Evolutionary conservation across 2,797 vertebrate genomes (phyloP).

Genomic region (Australoheros facetus): DNA sequence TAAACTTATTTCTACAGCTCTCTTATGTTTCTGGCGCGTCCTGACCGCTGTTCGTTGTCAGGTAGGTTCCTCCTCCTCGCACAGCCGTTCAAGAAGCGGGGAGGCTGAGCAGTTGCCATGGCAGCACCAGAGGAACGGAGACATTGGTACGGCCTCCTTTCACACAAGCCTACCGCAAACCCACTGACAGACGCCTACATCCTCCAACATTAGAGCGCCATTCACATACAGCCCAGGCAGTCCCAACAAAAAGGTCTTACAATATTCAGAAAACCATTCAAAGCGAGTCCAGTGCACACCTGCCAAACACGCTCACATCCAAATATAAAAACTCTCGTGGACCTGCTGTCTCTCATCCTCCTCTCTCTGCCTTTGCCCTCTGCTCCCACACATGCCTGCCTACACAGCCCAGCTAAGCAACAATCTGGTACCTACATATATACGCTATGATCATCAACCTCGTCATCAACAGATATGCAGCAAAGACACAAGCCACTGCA

Average conservation of each 20-base stretch:
- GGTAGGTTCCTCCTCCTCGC: constrained; percentile 61
- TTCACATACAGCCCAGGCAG: constrained; percentile 52
- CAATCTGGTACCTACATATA: constrained; percentile 9
- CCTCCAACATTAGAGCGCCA: constrained; percentile 42
- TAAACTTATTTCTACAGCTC: constrained; percentile 33
- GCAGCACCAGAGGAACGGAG: constrained; percentile 65
- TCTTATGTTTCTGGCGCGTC: constrained; percentile 12
- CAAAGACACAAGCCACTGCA: constrained; percentile 1
- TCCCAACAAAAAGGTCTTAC: constrained; percentile 37
- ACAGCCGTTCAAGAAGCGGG: constrained; percentile 44
- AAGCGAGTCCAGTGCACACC: constrained; percentile 36
- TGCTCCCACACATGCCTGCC: constrained; percentile 64
- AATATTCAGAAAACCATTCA: constrained; percentile 46
- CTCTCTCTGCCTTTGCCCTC: constrained; percentile 47
- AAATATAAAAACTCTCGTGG: constrained; percentile 27
- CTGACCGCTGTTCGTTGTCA: constrained; percentile 39
- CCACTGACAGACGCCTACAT: constrained; percentile 47
- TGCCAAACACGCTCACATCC: constrained; percentile 62
- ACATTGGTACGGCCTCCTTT: constrained; percentile 42
- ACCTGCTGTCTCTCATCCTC: constrained; percentile 45
- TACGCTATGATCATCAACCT: constrained; percentile 25
- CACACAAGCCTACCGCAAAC: constrained; percentile 51
- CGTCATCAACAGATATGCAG: constrained; percentile 32
- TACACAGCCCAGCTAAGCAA: constrained; percentile 46
- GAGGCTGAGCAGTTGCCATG: constrained; percentile 76